These are phyloP conservation scores for Leucophenga montana DNA, from an alignment of 2,888 invertebrate species.

Conservation along the genomic window DNA sequence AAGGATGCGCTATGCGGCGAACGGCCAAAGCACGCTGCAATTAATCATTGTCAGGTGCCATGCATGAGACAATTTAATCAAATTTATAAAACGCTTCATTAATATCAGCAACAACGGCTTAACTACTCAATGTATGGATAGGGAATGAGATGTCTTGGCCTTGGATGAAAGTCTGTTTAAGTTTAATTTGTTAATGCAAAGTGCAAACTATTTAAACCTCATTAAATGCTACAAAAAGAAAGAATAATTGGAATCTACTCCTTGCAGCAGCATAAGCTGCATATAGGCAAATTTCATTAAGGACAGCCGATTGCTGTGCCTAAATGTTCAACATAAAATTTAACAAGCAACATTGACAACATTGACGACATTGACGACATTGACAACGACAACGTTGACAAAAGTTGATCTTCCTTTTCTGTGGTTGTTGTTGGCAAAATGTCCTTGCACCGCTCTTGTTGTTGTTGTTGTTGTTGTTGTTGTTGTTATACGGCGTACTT, in stretches of 20 bases:
- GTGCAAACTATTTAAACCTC: conserved; percentile 5
- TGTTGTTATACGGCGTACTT: conserved; percentile 6
- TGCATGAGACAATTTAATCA: conserved; percentile 38
- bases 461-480: conserved; percentile 3
- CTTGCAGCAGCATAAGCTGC: neutral
- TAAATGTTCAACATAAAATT: conserved; percentile 34
- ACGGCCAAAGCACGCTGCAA: conserved; percentile 29
- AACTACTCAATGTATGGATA: neutral
- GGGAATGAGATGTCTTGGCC: neutral
- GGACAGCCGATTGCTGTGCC: neutral
- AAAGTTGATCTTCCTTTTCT: neutral
- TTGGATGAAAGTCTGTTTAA: conserved; percentile 17
- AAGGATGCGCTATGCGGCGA: neutral
- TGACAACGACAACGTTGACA: neutral
- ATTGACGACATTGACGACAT: neutral
- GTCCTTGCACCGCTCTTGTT: neutral
- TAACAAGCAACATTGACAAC: conserved; percentile 26
- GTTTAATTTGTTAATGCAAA: conserved; percentile 7
- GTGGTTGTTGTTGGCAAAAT: conserved; percentile 11
- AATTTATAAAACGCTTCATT: conserved; percentile 37
- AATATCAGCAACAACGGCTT: neutral
- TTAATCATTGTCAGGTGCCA: conserved; percentile 46
- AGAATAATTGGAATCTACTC: too few species aligned
- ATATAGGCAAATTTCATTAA: conserved; percentile 24
- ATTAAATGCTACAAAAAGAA: neutral